Evolutionary conservation across 1,140 invertebrate genomes (phyloP), one percentile per base, ranked within the genome.

Genomic region (Panulirus ornatus): DNA sequence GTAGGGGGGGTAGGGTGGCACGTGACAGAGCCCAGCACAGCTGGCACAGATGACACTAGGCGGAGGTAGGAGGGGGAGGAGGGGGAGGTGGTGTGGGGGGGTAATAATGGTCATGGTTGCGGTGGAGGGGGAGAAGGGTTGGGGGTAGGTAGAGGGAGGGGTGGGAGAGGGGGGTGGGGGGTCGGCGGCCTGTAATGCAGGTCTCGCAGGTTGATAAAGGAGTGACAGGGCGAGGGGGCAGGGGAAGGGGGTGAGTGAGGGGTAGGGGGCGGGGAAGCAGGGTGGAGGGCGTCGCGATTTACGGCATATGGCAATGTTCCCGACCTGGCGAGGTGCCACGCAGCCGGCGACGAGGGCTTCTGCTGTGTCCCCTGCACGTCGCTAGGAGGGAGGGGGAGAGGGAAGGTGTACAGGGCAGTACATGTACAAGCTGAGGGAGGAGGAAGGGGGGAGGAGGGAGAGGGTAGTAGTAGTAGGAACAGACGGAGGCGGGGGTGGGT

Each of bases 301-400:
- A 83, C 58, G 47, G 81, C 81, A 63, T 83, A 83, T 83, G 81
- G 81, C 81, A 83, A 83, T 54, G 81, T 83, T 83, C 81, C 81
- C 81, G 58, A 19, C 22, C 81, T 63, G 81, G 81, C 81, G 51
- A 42, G 30, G 36, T 83, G 81, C 81, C 81, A 83, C 54, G 36
- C n/a, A n/a, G n/a, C 54, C 54, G 54, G 54, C 54, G 54, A 58
- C 54, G 14, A 22, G 3, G 14, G 54, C 54, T 58, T 58, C 54
- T 58, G 54, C 54, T 58, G 54, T 11, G 54, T 22, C 22, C 14
- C 14, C 22, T 58, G 54, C 11, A 22, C 54, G 22, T 11, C 19
- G 54, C 14, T 19, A 58, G 54, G 54, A 11, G 44, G 54, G 54
- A 58, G 54, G 54, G 3, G 9, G 11, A 58, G 54, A 19, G 14